A percentile compares a stretch with the other conserved stretches of the same genome.
These are phyloP conservation scores for Vanacampus margaritifer DNA, from an alignment of 2,113 vertebrate genomes.

Conservation along the genomic window DNA sequence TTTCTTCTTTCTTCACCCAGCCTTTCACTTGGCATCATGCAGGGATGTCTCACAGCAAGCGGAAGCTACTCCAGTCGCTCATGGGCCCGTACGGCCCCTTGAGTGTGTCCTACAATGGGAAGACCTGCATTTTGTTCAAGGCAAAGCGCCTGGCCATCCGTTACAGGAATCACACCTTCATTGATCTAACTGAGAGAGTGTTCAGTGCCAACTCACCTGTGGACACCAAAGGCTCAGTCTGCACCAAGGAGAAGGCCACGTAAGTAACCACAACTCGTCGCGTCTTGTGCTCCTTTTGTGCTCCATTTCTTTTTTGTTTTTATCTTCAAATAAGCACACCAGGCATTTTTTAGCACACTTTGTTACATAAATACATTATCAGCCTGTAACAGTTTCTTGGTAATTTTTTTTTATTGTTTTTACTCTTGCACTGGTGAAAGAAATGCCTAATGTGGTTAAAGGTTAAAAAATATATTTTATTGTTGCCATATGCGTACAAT, in stretches of 20 bases:
- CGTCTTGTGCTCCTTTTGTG: neutral
- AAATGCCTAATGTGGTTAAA: neutral
- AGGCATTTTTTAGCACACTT: neutral
- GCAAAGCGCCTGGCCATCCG: slow-evolving; percentile 86
- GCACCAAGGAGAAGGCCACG: slow-evolving; percentile 85
- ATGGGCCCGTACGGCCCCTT: slow-evolving; percentile 77
- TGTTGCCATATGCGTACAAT: too few species aligned
- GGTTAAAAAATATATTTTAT: neutral
- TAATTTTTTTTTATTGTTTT: neutral
- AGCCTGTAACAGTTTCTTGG: neutral
- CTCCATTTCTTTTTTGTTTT: neutral
- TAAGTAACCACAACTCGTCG: slow-evolving; percentile 52
- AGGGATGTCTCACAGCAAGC: slow-evolving; percentile 67
- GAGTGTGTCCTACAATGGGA: slow-evolving; percentile 80
- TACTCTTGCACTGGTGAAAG: neutral
- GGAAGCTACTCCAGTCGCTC: slow-evolving; percentile 70
- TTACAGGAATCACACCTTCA: slow-evolving; percentile 84
- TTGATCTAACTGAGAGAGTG: slow-evolving; percentile 84
- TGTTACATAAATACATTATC: neutral
- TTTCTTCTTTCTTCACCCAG: slow-evolving; percentile 34
- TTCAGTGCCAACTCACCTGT: slow-evolving; percentile 78
- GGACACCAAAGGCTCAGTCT: slow-evolving; percentile 84
- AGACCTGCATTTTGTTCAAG: slow-evolving; percentile 91
- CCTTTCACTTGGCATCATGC: slow-evolving; percentile 73
- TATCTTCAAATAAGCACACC: too few species aligned